Evolutionary conservation across 2,888 invertebrate genomes (phyloP).

Genomic region (Trachelus iudaicus): DNA sequence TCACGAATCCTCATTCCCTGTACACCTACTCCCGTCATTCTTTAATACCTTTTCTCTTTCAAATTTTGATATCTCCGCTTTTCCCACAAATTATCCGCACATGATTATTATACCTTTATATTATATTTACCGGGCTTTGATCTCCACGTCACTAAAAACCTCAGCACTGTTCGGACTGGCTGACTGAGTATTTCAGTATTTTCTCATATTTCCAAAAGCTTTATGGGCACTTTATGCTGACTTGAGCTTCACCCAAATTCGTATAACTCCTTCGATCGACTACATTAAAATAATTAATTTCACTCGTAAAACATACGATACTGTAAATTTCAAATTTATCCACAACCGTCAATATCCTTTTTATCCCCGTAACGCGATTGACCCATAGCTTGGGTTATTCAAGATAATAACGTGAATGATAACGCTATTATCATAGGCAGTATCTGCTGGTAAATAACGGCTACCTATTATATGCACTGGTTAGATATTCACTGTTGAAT

Average conservation of each 20-base stretch:
- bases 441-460: not conserved
- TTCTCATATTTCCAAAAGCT: not conserved
- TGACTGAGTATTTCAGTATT: not conserved
- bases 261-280: no score
- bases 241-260: not conserved
- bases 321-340: not conserved
- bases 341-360: not conserved
- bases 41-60: not conserved
- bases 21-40: not conserved
- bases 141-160: not conserved
- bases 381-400: not conserved
- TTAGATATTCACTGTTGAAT: not conserved
- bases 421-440: not conserved
- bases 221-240: not conserved
- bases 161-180: not conserved
- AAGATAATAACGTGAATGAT: not conserved
- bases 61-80: not conserved
- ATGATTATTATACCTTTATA: not conserved
- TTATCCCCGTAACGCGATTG: not conserved
- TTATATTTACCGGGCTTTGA: not conserved
- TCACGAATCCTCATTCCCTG: not conserved
- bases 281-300: no score
- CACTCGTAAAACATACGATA: no score
- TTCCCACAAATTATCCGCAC: not conserved
- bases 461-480: not conserved